Base-by-base conservation (phyloP, 2,888 invertebrate genomes). In the Orchesellides sinensis region DNA sequence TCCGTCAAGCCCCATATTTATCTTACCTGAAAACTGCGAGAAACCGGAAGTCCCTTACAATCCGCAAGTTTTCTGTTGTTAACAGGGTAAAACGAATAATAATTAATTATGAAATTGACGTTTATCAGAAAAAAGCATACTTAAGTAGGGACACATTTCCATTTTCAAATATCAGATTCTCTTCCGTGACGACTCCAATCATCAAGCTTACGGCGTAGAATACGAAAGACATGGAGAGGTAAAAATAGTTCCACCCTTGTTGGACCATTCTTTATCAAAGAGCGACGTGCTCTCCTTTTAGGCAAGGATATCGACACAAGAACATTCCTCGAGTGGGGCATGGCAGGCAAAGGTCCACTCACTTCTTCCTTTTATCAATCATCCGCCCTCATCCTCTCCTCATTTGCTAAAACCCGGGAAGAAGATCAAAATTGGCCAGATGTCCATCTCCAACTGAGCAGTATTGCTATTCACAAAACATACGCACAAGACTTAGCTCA, bases 351-450 rank as follows among this genome's bases (percentile, higher is more conserved):
- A 35, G 87, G 87, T 17, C 81, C 83, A 6, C 47, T 87, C 21
- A 85, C 85, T 1, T 69, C 73, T n/a, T 73, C 78, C 8, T 84
- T 85, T 17, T 74, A 75, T 23, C 78, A 80, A 65, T 85, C 85
- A 0, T 75, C 79, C 2, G 87, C 83, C 8, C 69, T 87, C 21
- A 47, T 87, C 0, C 27, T 79, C 1, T 87, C 87, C 5, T 35
- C 47, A 0, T 61, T 68, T 19, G 85, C 87, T 0, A 85, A 86
- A 77, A 66, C 78, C 8, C 84, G 85, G 1, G 85, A 83, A 19
- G 87, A 87, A 56, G 69, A 49, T 5, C 6, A 49, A 10, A 61
- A 79, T 27, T 87, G 86, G 85, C 87, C 87, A 1, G 87, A 87
- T 56, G 74, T 87, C 32, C 81, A 82, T 19, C 68, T 86, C 0